A percentile compares a stretch with the other conserved stretches of the same genome.
phyloP scores from a whole-genome alignment of 2,113 vertebrate genomes.

The Martes martes region DNA sequence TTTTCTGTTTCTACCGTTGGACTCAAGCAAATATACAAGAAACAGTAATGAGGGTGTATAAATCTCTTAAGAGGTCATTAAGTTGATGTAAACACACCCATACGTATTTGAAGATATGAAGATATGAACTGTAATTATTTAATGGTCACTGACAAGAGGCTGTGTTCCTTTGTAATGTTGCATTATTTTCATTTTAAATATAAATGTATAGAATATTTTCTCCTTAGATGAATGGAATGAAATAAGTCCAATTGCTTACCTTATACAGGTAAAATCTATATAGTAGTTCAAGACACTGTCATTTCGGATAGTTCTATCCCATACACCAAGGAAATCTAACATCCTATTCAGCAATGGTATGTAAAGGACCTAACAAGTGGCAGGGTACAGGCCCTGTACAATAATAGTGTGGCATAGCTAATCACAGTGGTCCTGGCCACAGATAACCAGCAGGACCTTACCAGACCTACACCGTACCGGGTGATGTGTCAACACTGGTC shows the following conservation, averaged over 20 bases:
- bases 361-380: not conserved
- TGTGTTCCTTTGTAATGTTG: not conserved
- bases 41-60: not conserved
- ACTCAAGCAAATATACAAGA: not conserved
- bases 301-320: not conserved
- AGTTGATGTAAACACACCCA: not conserved
- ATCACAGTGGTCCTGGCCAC: not conserved
- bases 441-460: not conserved
- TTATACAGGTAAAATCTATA: not conserved
- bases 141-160: not conserved
- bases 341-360: not conserved
- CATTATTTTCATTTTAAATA: not conserved
- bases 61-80: not conserved
- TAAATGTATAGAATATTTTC: not conserved
- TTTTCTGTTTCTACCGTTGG: not conserved
- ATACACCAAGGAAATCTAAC: not conserved
- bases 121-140: not conserved
- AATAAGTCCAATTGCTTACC: not conserved
- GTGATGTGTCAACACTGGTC: not conserved
- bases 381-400: not conserved
- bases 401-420: rapidly evolving
- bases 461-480: not conserved
- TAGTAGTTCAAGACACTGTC: not conserved
- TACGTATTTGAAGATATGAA: not conserved
- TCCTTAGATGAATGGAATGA: not conserved